phyloP scores from a whole-genome alignment of 1,140 invertebrate species.

The Marisa cornuarietis region DNA sequence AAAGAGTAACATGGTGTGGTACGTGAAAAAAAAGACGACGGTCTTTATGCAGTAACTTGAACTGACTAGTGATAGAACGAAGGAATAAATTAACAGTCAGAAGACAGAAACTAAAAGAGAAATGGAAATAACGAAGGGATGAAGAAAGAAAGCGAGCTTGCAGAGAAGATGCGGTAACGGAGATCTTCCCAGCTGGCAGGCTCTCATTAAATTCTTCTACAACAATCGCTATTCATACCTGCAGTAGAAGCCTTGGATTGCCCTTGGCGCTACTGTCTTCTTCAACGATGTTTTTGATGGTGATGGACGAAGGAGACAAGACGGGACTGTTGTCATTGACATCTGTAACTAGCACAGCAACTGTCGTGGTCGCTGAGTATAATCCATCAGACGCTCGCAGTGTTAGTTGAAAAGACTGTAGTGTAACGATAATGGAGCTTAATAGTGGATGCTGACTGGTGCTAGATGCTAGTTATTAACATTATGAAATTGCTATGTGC shows the following conservation, averaged over 20 bases:
- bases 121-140: not conserved
- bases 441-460: too few species aligned
- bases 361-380: conserved; percentile 69
- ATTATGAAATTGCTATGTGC: too few species aligned
- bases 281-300: conserved; percentile 92
- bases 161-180: not conserved
- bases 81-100: not conserved
- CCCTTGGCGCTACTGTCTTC: conserved; percentile 23
- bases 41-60: not conserved
- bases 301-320: conserved; percentile 54
- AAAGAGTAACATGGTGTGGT: too few species aligned
- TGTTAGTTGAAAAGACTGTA: conserved; percentile 49
- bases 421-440: not conserved
- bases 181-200: not conserved
- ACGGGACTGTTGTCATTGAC: conserved; percentile 56
- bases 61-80: not conserved
- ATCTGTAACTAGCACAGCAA: conserved; percentile 46
- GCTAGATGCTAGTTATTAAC: too few species aligned
- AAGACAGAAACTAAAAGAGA: not conserved
- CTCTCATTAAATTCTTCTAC: not conserved
- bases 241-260: conserved; percentile 40
- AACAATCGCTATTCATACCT: conserved; percentile 33
- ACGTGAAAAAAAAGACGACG: too few species aligned
- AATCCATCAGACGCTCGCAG: conserved; percentile 54
- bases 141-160: too few species aligned